Evolutionary conservation across 2,888 invertebrate genomes (phyloP), one percentile per base, ranked within the genome.

Genomic region (Sphaerophoria rueppellii): DNA sequence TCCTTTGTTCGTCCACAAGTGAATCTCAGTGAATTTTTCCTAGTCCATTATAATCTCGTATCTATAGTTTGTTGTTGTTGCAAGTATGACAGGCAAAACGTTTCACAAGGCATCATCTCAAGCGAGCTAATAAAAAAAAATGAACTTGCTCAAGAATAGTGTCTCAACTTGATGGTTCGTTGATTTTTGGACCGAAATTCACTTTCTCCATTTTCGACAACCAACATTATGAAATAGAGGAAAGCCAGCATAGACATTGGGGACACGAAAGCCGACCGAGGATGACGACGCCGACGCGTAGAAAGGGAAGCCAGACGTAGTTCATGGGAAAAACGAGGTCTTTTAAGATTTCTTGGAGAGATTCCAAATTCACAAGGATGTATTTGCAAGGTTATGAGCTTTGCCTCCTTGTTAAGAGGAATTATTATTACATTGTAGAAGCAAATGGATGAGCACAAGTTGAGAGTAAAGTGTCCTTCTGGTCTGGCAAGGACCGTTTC

Each of bases 91-190:
- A 79, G 24, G 52, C 65, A 61, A 43, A 75, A 80, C 40, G 37
- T 69, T 75, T 4, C 50, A 72, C 60, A 57, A 43, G 65, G 48
- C 73, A 48, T 48, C 63, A 48, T 63, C 48, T 65, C 48, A 37
- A 50, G 60, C 34, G 54, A 65, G 75, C 83, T 85, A 85, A 85
- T 85, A 76, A 80, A 70, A 77, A 67, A 74, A 74, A 74, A 83
- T 83, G 67, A 75, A 50, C 80, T 72, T 76, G 46, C 69, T 69
- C 35, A 80, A 74, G 76, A 77, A 73, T 65, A 48, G 46, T 72
- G 63, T 76, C 76, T 80, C 73, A 52, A 61, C 80, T 76, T 76
- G 80, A 85, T 73, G 83, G 83, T 80, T 85, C 83, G 85, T 81
- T 81, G 81, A 70, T 74, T 85, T 63, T 65, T 81, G 69, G 76